phyloP scores from a whole-genome alignment of 2,113 vertebrate genomes.

The Alectura lathami region DNA sequence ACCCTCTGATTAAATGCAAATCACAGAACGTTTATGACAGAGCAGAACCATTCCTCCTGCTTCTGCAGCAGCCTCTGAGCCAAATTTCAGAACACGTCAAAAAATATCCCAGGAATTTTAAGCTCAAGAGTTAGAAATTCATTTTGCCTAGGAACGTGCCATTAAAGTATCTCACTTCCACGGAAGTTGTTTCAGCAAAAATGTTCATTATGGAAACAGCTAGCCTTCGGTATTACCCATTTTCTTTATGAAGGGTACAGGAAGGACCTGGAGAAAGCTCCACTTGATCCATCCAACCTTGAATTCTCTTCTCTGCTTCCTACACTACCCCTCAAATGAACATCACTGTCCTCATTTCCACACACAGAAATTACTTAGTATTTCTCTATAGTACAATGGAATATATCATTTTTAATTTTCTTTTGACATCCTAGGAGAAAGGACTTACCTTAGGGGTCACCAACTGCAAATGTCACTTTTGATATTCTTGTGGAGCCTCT shows the following conservation, averaged over 20 bases:
- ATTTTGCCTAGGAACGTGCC: neutral
- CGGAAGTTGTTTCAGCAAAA: neutral
- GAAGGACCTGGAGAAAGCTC: neutral
- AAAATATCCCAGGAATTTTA: neutral
- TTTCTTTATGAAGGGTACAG: neutral
- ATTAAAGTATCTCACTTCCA: neutral
- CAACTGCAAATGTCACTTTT: neutral
- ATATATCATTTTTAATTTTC: neutral
- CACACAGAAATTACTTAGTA: neutral
- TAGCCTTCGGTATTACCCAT: neutral
- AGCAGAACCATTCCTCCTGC: neutral
- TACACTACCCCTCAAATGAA: neutral
- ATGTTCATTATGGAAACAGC: neutral
- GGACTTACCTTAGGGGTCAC: neutral
- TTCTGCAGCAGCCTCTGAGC: neutral
- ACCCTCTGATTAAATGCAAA: neutral
- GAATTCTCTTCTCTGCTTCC: neutral
- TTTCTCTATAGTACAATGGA: neutral
- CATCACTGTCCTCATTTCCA: neutral
- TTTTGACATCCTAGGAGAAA: neutral
- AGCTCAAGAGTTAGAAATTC: neutral
- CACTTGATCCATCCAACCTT: neutral
- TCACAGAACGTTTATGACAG: neutral
- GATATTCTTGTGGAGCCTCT: neutral
- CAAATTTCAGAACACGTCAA: neutral